Percentiles rank a stretch among this genome's conserved stretches.
These are phyloP conservation scores for Heterodera schachtii DNA, from an alignment of 1,140 invertebrate species.

Conservation along the genomic window DNA sequence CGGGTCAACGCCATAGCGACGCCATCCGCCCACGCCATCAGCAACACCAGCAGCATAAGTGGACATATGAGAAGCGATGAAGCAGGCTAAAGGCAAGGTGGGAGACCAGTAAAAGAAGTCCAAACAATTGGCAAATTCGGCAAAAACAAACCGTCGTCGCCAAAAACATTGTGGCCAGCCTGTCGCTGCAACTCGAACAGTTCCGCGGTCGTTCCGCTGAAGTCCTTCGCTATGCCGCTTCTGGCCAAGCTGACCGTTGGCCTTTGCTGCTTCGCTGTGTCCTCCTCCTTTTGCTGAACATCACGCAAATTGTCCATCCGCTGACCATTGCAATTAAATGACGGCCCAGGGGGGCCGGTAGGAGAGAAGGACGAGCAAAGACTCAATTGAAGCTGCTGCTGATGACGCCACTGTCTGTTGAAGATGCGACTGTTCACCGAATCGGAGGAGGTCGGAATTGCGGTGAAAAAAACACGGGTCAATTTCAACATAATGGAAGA, in stretches of 20 bases:
- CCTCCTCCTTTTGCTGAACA: neutral
- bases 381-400: neutral
- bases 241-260: slow-evolving; percentile 72
- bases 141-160: slow-evolving; percentile 76
- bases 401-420: neutral
- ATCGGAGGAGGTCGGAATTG: slow-evolving; percentile 1
- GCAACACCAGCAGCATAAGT: slow-evolving; percentile 95
- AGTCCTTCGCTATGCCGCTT: slow-evolving; percentile 87
- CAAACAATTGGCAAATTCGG: neutral
- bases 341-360: neutral
- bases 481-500: neutral
- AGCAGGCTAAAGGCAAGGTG: slow-evolving; percentile 73
- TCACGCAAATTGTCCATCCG: neutral
- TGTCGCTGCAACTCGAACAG: slow-evolving; percentile 68
- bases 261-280: neutral
- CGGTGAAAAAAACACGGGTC: slow-evolving; percentile 2
- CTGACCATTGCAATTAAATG: neutral
- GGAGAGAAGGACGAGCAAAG: neutral
- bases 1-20: slow-evolving; percentile 94
- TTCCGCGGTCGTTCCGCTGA: slow-evolving; percentile 71
- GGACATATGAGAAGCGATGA: slow-evolving; percentile 80
- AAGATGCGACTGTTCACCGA: neutral
- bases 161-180: slow-evolving; percentile 81
- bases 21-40: slow-evolving; percentile 95
- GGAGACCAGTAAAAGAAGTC: neutral